Percentiles rank a stretch among this genome's conserved stretches.
These are phyloP conservation scores for Myocastor coypus DNA, from an alignment of 2,113 vertebrate species.

Conservation along the genomic window DNA sequence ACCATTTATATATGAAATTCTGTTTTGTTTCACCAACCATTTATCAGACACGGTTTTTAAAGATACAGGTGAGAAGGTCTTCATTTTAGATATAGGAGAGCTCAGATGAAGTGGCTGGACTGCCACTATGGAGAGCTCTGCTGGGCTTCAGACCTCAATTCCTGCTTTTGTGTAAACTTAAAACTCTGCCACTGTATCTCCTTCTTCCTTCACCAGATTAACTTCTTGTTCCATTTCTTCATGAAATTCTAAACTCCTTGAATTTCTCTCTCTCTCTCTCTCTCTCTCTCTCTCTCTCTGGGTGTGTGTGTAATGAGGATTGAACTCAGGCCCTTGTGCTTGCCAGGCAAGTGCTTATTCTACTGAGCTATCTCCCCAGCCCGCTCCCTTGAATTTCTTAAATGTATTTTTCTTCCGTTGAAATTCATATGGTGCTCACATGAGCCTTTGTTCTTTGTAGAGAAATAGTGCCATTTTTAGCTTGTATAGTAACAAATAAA, in stretches of 20 bases:
- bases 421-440: background rate
- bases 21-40: background rate
- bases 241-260: background rate
- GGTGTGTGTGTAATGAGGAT: no score
- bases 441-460: background rate
- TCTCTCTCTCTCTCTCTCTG: no score
- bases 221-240: background rate
- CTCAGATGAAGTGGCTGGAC: no score
- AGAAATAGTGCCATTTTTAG: background rate
- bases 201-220: slow-evolving; percentile 39
- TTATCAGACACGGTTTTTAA: background rate
- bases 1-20: background rate
- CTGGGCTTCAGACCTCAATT: no score
- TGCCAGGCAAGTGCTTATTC: no score
- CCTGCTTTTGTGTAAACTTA: background rate
- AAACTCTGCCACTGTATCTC: background rate
- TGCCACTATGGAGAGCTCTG: no score
- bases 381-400: background rate
- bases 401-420: background rate
- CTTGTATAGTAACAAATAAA: background rate
- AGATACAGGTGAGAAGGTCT: no score
- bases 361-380: no score
- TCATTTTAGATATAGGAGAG: no score
- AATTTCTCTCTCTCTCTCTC: no score
- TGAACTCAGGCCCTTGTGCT: no score